Evolutionary conservation across 2,888 invertebrate species (phyloP), one percentile per base, ranked within the genome.

Genomic region (Eubasilissa splendida): DNA sequence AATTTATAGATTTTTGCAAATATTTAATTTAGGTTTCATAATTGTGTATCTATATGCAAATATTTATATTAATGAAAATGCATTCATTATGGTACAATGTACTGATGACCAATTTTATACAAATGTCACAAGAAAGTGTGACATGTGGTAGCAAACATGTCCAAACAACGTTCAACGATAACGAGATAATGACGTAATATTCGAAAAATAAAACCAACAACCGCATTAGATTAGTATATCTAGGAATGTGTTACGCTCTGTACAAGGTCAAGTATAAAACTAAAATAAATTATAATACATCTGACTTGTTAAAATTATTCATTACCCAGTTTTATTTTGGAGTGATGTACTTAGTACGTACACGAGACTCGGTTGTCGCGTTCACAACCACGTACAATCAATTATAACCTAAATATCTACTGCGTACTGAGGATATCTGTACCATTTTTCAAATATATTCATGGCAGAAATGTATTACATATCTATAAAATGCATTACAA

Each of bases 1-100:
- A 85, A 86, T 86, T 81, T 86, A 86, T 88, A 90, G 82, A 90
- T 90, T 90, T 91, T 91, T 91, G 90, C 90, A 91, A 91, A 91
- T 91, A 90, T 91, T 90, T 91, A 90, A 90, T 91, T 83, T 82
- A 83, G 82, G 89, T 90, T 90, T 90, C 88, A 90, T 91, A 90
- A 90, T 90, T 89, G 90, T 90, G 91, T 90, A 90, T 90, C 90
- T 91, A 90, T 91, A 84, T 83, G 85, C 84, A 84, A 84, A 84
- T 84, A 84, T 84, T 90, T 90, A 90, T 90, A 89, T 89, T 90
- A 89, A 89, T 83, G 80, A 79, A 83, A 82, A 84, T 83, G 82
- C 80, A 83, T 83, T 82, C 77, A 76, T 76, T 81, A 81, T 81
- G 77, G 80, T 83, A 83, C 81, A 81, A 81, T 81, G 83, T 80